Conservation (phyloP, 2,113 vertebrate species). For the Formicarius rufipectus region DNA sequence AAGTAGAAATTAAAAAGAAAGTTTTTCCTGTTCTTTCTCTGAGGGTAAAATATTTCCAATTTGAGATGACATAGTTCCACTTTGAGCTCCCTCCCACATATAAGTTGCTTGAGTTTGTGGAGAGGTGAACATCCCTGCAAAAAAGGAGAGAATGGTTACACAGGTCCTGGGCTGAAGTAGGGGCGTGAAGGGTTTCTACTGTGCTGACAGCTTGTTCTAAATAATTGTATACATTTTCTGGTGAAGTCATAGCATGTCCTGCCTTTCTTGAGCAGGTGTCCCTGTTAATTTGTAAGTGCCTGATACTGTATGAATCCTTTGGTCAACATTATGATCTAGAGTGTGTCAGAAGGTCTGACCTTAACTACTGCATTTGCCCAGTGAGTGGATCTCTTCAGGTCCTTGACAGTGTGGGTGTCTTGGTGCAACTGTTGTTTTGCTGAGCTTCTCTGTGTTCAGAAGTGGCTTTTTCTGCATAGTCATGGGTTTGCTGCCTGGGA, state of each 20-base stretch:
- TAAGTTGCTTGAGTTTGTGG: background rate
- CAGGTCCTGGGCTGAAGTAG: background rate
- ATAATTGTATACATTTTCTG: background rate
- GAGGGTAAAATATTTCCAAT: background rate
- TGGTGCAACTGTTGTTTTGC: background rate
- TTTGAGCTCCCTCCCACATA: background rate
- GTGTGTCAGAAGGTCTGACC: background rate
- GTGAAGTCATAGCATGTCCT: background rate
- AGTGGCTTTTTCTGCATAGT: background rate
- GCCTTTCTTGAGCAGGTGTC: background rate
- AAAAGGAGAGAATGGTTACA: background rate
- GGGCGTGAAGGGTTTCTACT: background rate
- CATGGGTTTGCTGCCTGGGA: background rate
- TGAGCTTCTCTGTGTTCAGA: background rate
- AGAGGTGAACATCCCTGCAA: background rate
- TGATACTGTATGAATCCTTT: background rate
- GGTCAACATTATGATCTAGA: background rate
- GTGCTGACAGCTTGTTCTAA: background rate
- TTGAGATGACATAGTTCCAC: background rate
- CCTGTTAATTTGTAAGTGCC: background rate
- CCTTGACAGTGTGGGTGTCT: background rate
- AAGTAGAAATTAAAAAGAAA: background rate
- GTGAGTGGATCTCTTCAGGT: background rate
- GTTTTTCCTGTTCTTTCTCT: background rate
- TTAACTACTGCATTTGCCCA: background rate